Base-by-base conservation (phyloP, 2,888 invertebrate genomes). In the Dynastes tityus region DNA sequence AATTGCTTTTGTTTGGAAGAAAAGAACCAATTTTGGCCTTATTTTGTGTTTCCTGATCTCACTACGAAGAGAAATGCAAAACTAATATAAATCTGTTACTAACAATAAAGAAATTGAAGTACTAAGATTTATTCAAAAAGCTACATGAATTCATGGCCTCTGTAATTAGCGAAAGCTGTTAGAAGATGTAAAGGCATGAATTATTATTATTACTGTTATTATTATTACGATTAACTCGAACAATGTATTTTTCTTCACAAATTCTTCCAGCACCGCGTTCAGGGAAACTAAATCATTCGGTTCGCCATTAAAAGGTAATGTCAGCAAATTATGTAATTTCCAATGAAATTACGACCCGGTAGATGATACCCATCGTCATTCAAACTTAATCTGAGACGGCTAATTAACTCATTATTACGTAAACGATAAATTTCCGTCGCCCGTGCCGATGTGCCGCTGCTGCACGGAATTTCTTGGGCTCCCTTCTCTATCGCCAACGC, bases 251-350 rank as follows among this genome's bases (percentile, higher is more conserved):
- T 55, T 55, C n/a, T 55, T 13, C 55, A 1, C 16, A 1, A 2
- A 55, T 3, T 55, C n/a, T n/a, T 55, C 55, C 4, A 5, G 0
- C n/a, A 9, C 9, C 11, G 9, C 45, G 8, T 45, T 2, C 2
- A 8, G 55, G 8, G 3, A 16, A 63, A 63, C 4, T 63, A 32
- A 63, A 32, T 32, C 63, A 63, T 32, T 32, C 29, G 61, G 61
- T 61, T 61, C 65, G 49, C 67, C 27, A 49, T 67, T 27, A 45
- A 49, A 9, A 11, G 65, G 45, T 49, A 67, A 49, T 67, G n/a
- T 40, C 5, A 58, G 58, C 16, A 11, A 73, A 73, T 71, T 71
- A 73, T 55, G 40, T 37, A 73, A 73, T 73, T 73, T 73, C 37
- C 58, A 58, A 51, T 2, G 51, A 68, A 68, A 68, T 68, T 68